A percentile compares a stretch with the other conserved stretches of the same genome.
These are phyloP conservation scores for Troides helena DNA, from an alignment of 2,888 invertebrate species.

Conservation along the genomic window DNA sequence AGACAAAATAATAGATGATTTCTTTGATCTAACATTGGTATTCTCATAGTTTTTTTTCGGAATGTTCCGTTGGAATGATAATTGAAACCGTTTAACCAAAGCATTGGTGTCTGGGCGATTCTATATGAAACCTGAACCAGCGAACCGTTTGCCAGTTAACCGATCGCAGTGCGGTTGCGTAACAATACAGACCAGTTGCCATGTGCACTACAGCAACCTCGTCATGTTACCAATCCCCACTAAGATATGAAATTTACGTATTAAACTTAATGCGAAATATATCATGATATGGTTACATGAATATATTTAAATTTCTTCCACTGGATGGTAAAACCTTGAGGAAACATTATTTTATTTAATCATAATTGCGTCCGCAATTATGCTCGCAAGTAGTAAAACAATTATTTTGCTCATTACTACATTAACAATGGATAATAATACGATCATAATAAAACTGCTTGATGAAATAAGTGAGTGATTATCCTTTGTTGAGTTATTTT, in stretches of 20 bases:
- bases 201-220: slow-evolving; percentile 37
- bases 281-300: not conserved
- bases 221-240: slow-evolving; percentile 21
- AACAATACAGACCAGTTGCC: slow-evolving; percentile 40
- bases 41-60: not conserved
- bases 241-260: not conserved
- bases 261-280: not conserved
- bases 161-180: slow-evolving; percentile 34
- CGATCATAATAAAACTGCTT: not conserved
- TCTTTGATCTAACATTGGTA: not conserved
- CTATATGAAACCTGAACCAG: not conserved
- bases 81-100: not conserved
- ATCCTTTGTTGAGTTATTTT: not conserved
- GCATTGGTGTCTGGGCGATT: not conserved
- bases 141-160: slow-evolving; percentile 31
- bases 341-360: not conserved
- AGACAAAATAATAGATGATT: not conserved
- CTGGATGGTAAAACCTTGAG: too few species aligned
- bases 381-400: not conserved
- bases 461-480: not conserved
- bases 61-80: not conserved
- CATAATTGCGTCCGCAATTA: not conserved
- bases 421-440: not conserved
- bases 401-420: not conserved
- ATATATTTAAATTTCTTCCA: not conserved